Base-by-base conservation (phyloP, 2,113 vertebrate genomes). In the Pygoscelis adeliae region DNA sequence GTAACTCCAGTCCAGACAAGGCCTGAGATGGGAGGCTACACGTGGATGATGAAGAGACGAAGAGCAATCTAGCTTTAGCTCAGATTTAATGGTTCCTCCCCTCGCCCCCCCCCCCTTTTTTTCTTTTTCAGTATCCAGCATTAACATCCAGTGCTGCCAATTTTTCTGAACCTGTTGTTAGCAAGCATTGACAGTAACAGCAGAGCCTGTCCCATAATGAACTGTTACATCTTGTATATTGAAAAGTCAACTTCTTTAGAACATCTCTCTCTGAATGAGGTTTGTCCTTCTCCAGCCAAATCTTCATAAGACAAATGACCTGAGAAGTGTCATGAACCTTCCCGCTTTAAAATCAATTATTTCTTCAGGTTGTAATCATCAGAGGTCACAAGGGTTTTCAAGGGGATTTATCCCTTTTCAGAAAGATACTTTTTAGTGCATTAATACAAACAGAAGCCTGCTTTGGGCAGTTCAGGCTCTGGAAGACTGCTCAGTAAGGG, bases 101-200 rank as follows among this genome's bases (percentile, higher is more conserved):
- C 14, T 3, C 0, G 1, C 2, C 49, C 11, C 11, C 1, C 4
- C 4, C 2, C 1, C 1, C 1, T 40, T 9, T 15, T 42, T 72
- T 34, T n/a, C 15, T 66, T 65, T 63, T 67, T 83, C 6, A 1
- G 5, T 87, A 67, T 78, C 59, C 61, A 87, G 40, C n/a, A 69
- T 10, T 83, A 84, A 83, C 56, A 89, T 58, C 38, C 66, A 77
- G 34, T 29, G 52, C 52, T 62, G 73, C 77, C 67, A 61, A 30
- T 89, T 84, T 88, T 87, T 96, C 44, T 73, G 59, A 93, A 91
- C 40, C 67, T 86, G 42, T 78, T 85, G 38, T 67, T 83, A 59
- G 63, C 61, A 67, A 91, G 83, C 42, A 62, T 26, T 78, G 77
- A 94, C 59, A 77, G 52, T 29, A 87, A 67, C 11, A 61, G 63